Base-by-base conservation (phyloP, 2,888 invertebrate genomes). In the Serripes groenlandicus region DNA sequence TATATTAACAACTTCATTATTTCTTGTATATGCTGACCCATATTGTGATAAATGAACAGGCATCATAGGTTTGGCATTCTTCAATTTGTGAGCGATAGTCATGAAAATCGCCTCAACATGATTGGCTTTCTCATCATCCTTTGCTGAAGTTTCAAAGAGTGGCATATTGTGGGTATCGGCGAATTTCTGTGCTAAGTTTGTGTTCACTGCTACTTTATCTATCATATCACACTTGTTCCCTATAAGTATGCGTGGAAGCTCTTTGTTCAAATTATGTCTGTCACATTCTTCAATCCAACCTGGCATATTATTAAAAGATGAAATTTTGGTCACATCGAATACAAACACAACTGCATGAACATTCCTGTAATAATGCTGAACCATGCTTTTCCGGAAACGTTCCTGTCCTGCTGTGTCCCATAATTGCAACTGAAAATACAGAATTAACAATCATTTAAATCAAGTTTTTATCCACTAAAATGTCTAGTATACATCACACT, bases 351-450 rank as follows among this genome's bases (percentile, higher is more conserved):
- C 97, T n/a, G 97, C 97, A 94, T 97, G 96, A 0, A 97, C 97
- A 94, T 97, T 97, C 76, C 97, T 95, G 93, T 97, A 97, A 94
- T 97, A 97, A 94, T 97, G 97, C 90, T 97, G 96, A 26, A 97
- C 97, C 97, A 97, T 97, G 1, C 97, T 97, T 93, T 96, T 96
- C 21, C 97, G 95, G 94, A 97, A 97, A 79, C 97, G 94, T 94
- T 97, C 97, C 93, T 97, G 97, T 0, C 97, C 97, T 0, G 97
- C 97, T 1, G 97, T 97, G 90, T 96, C 97, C 97, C 97, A 97
- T 64, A 97, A 92, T 92, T 97, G 96, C 9, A 97, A 95, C 97
- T 97, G 94, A 49, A 96, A 95, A n/a, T n/a, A n/a, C n/a, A n/a
- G n/a, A n/a, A n/a, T n/a, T n/a, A n/a, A n/a, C n/a, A n/a, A n/a